Evolutionary conservation across 2,113 vertebrate species (phyloP), one percentile per base, ranked within the genome.

Genomic region (Paramisgurnus dabryanus): DNA sequence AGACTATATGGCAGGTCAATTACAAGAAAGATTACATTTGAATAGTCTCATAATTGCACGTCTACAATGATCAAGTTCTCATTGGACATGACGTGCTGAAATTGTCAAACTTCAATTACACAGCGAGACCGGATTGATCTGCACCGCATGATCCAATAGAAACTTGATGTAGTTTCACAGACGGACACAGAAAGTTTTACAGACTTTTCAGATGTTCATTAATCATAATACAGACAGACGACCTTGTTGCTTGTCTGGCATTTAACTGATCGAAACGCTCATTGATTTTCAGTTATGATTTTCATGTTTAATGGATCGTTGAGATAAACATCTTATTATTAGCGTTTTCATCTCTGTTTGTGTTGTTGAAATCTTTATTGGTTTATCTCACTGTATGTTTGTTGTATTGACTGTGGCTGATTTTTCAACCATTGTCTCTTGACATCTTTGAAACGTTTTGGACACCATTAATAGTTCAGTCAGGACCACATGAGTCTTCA

Each of bases 21-120:
- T 27, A 60, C 55, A 60, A 60, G 17, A 73, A 73, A 45, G 55
- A 73, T 60, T 45, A 18, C 18, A 43, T 60, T 45, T 15, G 71
- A 39, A 22, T 15, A 41, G 11, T 43, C 7, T 73, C n/a, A 45
- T 45, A 73, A 73, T 73, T 60, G 71, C 39, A 60, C 2, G 70
- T 60, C 70, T 73, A n/a, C 6, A 17, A 4, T 15, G 55, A 73
- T 60, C 41, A 41, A 45, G 71, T 45, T 60, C 39, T 58, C 69
- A 18, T 57, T 58, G n/a, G 71, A 73, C 40, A 60, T 45, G n/a
- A n/a, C 22, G 13, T 43, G 55, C 10, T 18, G 13, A 55, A 43
- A 18, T 18, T 55, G 18, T 22, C 11, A 18, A 18, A 58, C 10
- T 22, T 58, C 0, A 58, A 43, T 40, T 41, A 12, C 17, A 18